These are phyloP conservation scores for Mus pahari DNA, from an alignment of 2,113 vertebrate genomes.

Conservation along the genomic window DNA sequence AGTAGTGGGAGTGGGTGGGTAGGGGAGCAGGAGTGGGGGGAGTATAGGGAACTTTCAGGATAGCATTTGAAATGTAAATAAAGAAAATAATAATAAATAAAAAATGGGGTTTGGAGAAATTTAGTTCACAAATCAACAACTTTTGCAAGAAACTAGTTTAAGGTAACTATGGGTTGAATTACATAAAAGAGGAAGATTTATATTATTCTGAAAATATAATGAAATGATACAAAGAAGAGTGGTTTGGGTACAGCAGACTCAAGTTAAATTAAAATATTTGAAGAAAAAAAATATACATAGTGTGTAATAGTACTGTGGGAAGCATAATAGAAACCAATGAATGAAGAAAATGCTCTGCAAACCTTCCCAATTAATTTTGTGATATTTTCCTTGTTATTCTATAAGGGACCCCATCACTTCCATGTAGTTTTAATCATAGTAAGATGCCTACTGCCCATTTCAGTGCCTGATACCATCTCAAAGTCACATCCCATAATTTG, in stretches of 20 bases:
- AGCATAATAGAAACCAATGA: neutral
- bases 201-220: neutral
- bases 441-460: neutral
- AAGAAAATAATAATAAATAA: too few relatives aligned
- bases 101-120: neutral
- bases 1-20: too few relatives aligned
- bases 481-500: too few relatives aligned
- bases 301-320: neutral
- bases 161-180: neutral
- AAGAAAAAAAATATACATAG: neutral
- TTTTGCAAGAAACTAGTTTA: neutral
- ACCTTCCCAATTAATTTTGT: neutral
- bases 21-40: too few relatives aligned
- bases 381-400: neutral
- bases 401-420: neutral
- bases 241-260: neutral
- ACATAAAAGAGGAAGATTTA: neutral
- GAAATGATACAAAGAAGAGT: neutral
- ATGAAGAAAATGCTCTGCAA: neutral
- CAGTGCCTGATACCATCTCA: too few relatives aligned
- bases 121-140: neutral
- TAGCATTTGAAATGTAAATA: too few relatives aligned
- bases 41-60: too few relatives aligned
- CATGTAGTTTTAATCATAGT: constrained; percentile 10
- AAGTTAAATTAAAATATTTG: neutral